Conservation (phyloP, 92 coral and sea anemone genomes). For the Palythoa grandis region DNA sequence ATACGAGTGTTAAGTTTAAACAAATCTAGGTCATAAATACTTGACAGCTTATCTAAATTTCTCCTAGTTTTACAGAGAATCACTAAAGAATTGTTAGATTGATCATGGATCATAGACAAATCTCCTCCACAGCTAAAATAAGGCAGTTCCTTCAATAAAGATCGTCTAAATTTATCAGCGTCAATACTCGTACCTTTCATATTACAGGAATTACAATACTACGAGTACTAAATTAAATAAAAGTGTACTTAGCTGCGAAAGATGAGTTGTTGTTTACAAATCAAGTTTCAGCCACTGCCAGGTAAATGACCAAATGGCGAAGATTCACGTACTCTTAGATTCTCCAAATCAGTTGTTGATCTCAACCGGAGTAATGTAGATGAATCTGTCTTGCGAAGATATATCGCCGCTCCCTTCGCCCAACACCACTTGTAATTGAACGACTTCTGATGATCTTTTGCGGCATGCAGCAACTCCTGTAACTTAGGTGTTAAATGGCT, state of each 20-base stretch:
- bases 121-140: conserved; percentile 44
- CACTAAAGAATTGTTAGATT: conserved; percentile 34
- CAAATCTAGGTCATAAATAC: conserved; percentile 37
- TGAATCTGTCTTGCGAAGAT: conserved; percentile 33
- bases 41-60: conserved; percentile 42
- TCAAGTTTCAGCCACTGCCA: conserved; percentile 27
- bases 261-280: conserved; percentile 36
- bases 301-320: conserved; percentile 21
- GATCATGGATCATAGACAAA: conserved; percentile 20
- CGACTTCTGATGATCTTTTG: conserved; percentile 15
- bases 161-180: conserved; percentile 35
- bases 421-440: conserved; percentile 37
- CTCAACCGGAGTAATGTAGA: conserved; percentile 33
- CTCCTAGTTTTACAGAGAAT: conserved; percentile 31
- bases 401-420: conserved; percentile 33
- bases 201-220: conserved; percentile 27
- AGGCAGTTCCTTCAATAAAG: conserved; percentile 41
- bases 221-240: conserved; percentile 29
- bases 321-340: conserved; percentile 19
- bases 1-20: conserved; percentile 30
- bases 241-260: conserved; percentile 39
- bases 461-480: conserved; percentile 29
- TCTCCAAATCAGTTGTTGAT: conserved; percentile 35
- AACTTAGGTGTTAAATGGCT: conserved; percentile 25
- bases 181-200: conserved; percentile 31